These are phyloP conservation scores for Octopus sinensis DNA, from an alignment of 1,140 invertebrate species.

Conservation along the genomic window DNA sequence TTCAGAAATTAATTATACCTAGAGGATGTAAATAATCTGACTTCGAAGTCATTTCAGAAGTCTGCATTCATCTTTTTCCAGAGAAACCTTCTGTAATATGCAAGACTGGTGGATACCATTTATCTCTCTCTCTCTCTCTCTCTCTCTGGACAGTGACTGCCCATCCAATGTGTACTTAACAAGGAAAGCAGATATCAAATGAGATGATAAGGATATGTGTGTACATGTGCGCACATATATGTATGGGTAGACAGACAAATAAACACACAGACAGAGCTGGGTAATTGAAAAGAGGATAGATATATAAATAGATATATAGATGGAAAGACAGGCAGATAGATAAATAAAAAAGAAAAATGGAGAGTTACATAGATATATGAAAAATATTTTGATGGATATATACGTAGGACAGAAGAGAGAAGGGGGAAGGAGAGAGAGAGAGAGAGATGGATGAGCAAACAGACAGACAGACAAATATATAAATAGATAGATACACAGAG, in stretches of 20 bases:
- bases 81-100: too few relatives aligned
- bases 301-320: neutral
- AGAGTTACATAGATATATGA: neutral
- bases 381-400: neutral
- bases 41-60: too few relatives aligned
- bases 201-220: neutral
- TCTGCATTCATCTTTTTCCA: too few relatives aligned
- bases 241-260: neutral
- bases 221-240: neutral
- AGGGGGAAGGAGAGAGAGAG: neutral
- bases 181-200: neutral
- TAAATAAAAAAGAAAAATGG: neutral
- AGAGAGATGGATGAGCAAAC: neutral
- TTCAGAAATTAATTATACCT: too few relatives aligned
- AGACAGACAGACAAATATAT: neutral
- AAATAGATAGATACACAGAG: neutral
- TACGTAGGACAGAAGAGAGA: neutral
- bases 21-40: too few relatives aligned
- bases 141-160: too few relatives aligned
- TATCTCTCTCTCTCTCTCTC: too few relatives aligned
- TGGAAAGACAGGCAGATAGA: neutral
- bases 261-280: neutral
- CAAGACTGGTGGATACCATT: too few relatives aligned
- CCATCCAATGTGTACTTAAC: neutral
- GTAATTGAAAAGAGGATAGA: neutral